phyloP scores from a whole-genome alignment of 2,888 invertebrate genomes.

The Torymus auratus region DNA sequence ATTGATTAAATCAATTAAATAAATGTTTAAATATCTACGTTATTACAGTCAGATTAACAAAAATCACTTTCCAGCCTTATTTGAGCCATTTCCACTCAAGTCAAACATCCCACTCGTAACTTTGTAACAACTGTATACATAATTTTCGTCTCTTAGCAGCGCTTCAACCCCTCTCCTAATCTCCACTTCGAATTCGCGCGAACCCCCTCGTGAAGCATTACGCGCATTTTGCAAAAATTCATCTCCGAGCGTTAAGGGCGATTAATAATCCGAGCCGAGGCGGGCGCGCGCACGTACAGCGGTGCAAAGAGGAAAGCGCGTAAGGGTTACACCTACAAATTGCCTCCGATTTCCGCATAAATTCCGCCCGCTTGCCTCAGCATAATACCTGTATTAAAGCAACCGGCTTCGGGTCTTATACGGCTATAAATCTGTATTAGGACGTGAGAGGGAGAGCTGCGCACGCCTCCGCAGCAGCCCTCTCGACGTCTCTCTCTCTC shows the following conservation, averaged over 20 bases:
- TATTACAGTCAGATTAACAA: too few species aligned
- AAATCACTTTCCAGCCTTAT: too few species aligned
- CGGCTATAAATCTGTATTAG: constrained; percentile 74
- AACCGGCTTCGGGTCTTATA: constrained; percentile 67
- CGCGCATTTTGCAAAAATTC: constrained; percentile 23
- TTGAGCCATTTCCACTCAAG: too few species aligned
- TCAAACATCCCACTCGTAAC: too few species aligned
- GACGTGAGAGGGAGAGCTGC: constrained; percentile 31
- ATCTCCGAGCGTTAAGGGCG: constrained; percentile 1
- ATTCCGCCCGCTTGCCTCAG: constrained; percentile 69
- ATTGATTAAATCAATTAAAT: too few species aligned
- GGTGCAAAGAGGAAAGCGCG: constrained; percentile 32
- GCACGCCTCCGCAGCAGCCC: neutral
- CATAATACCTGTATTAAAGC: constrained; percentile 72
- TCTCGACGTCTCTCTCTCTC: neutral
- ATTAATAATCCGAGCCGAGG: constrained; percentile 30
- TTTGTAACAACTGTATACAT: too few species aligned
- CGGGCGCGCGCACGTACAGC: constrained; percentile 8
- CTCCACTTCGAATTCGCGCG: neutral
- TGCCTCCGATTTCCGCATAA: constrained; percentile 72
- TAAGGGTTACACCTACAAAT: constrained; percentile 69
- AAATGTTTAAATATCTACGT: too few species aligned
- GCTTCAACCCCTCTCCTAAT: neutral
- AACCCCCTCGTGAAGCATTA: constrained; percentile 9
- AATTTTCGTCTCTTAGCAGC: constrained; percentile 1